phyloP scores from a whole-genome alignment of 2,797 vertebrate species.

The Artibeus jamaicensis region DNA sequence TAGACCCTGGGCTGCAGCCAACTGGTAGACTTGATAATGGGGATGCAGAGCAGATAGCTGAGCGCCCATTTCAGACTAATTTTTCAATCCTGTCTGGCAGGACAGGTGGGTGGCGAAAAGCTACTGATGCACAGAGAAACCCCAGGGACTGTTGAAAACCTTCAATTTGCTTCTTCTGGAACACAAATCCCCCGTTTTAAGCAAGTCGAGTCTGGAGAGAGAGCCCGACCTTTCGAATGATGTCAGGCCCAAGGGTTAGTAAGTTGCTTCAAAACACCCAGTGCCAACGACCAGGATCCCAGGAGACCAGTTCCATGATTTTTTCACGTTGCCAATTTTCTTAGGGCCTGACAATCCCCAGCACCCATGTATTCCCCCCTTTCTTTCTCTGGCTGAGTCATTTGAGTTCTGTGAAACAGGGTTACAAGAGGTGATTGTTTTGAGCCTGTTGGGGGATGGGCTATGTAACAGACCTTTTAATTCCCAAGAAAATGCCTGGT shows the following conservation, averaged over 20 bases:
- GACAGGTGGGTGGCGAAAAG: too few species aligned
- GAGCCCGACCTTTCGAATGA: neutral
- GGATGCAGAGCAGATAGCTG: neutral
- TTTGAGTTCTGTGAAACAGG: neutral
- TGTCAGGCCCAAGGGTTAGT: neutral
- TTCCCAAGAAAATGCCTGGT: neutral
- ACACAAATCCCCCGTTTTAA: accelerated
- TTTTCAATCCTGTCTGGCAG: neutral
- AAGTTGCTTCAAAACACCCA: neutral
- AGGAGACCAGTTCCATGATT: accelerated
- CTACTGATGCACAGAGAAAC: neutral
- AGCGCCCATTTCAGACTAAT: accelerated
- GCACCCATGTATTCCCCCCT: accelerated
- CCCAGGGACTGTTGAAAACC: neutral
- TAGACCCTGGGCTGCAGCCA: neutral
- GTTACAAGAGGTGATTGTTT: neutral
- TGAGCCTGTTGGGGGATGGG: neutral
- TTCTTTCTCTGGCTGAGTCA: neutral
- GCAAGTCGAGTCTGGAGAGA: neutral
- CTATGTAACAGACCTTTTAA: neutral
- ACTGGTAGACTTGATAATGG: neutral
- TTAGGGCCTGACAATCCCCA: neutral
- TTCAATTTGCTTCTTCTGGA: neutral
- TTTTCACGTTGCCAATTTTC: neutral
- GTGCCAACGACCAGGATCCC: neutral